Base-by-base conservation (phyloP, 1,140 invertebrate genomes). In the Solenopsis fugax region DNA sequence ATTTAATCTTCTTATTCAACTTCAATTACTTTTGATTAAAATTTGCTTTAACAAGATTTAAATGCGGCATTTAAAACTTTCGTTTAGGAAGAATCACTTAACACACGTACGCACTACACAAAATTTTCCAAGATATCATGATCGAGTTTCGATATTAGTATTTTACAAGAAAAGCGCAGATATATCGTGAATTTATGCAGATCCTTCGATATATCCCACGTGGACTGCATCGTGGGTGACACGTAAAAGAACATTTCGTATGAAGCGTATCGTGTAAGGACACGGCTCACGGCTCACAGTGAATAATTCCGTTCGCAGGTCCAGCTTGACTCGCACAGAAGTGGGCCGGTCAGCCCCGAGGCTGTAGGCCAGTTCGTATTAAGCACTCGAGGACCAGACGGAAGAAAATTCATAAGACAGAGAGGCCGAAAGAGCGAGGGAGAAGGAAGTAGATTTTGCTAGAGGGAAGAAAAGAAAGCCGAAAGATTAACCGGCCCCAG, bases 301-400 rank as follows among this genome's bases (percentile, higher is more conserved):
- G 54, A 88, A 91, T 80, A 75, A 64, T 91, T 88, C 41, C 10
- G 29, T 85, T 16, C 60, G 65, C 89, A 72, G 86, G 65, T 88
- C 72, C 75, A 80, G 45, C 54, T 62, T 29, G 60, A n/a, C 16
- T 13, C 52, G 21, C 48, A 54, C 50, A 82, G 21, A 91, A 91
- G 90, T 91, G 89, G 89, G 75, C 77, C 89, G 89, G 34, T 81
- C 48, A 18, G 62, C 72, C 90, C 80, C 16, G 71, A 62, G 89
- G 90, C 90, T 89, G 37, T 91, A 91, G 90, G 90, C 81, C 90
- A 90, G 60, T 50, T 34, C 50, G 86, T 72, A 71, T 90, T 88
- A 88, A 76, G 76, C 56, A 41, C 54, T 16, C 24, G 76, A 48
- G 29, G 72, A 75, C 62, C 75, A 52, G 45, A 21, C 84, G 64